Evolutionary conservation across 92 coral and sea anemone genomes (phyloP), one percentile per base, ranked within the genome.

Genomic region (Hydrozoanthus gracilis): DNA sequence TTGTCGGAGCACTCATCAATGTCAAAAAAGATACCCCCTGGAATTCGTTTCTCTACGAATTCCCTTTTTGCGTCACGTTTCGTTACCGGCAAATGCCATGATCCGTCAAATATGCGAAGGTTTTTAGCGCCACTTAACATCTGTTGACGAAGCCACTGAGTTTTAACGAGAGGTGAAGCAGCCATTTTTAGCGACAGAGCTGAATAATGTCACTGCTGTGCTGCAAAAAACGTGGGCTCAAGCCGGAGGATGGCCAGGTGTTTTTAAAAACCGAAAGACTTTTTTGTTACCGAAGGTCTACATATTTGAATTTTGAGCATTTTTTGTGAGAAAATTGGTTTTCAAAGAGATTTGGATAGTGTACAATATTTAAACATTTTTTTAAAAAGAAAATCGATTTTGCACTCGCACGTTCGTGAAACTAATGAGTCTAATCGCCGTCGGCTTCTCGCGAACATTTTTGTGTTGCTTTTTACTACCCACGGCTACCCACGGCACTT

Each of bases 21-120:
- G 83, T 95, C 98, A 77, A 96, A 96, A 83, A 87, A 96, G 51
- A 90, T 87, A 0, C 98, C 98, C 6, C 96, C 98, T 0, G 98
- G 96, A 54, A 96, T 96, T 7, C 96, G 94, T 12, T 91, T 91
- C 18, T 91, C 90, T n/a, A 66, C 65, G 65, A 88, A 93, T 51
- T 94, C 99, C 58, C 93, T 79, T 61, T 87, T 79, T 4, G 96
- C 94, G 52, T 91, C 88, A 4, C 95, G 96, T 69, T 96, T 91
- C 76, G 92, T 92, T 7, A 74, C 88, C 50, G 98, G 98, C 27
- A 93, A 91, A 73, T 88, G 95, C 99, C 99, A 95, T 14, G 99
- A 93, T 17, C 95, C 96, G 71, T 96, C 99, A 50, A 96, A 61
- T 3, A 96, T 76, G 27, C 98, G 93, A 11, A 96, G 89, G 66